Conservation (phyloP, 1,140 invertebrate species). For the Heliconius nattereri region DNA sequence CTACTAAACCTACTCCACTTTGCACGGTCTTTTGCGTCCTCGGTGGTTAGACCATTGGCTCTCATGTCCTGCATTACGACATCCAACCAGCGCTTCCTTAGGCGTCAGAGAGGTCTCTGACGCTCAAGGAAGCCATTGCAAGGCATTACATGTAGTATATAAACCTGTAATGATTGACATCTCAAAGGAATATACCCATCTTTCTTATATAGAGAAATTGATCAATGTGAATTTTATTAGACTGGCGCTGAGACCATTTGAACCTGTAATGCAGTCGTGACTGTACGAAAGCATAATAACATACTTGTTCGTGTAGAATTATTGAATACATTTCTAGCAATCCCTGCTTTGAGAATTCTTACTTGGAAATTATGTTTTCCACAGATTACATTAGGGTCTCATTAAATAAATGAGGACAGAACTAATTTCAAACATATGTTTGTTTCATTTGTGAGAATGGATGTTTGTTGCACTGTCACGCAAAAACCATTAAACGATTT, state of each 20-base stretch:
- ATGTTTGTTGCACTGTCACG: too few relatives aligned
- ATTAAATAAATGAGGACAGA: not conserved
- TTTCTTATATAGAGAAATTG: constrained; percentile 18
- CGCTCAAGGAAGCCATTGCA: too few relatives aligned
- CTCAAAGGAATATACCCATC: not conserved
- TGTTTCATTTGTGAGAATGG: not conserved
- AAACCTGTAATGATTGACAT: not conserved
- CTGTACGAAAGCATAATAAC: constrained; percentile 42
- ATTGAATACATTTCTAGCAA: constrained; percentile 39
- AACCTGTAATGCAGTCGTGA: constrained; percentile 43
- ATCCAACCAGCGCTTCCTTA: too few relatives aligned
- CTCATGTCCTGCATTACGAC: too few relatives aligned
- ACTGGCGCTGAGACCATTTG: constrained; percentile 36
- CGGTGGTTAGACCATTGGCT: too few relatives aligned
- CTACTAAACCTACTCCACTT: too few relatives aligned
- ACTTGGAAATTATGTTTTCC: constrained; percentile 41
- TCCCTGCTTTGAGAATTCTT: constrained; percentile 41
- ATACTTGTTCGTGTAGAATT: constrained; percentile 39
- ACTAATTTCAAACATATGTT: not conserved
- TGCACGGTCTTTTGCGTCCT: too few relatives aligned
- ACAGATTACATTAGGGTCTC: not conserved
- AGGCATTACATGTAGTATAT: too few relatives aligned
- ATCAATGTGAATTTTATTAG: constrained; percentile 35
- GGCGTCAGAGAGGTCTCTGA: too few relatives aligned
- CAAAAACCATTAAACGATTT: too few relatives aligned